Percentiles rank a stretch among this genome's conserved stretches.
Evolutionary conservation across 1,140 invertebrate species (phyloP).

Genomic region (Drosophila neocordata): DNA sequence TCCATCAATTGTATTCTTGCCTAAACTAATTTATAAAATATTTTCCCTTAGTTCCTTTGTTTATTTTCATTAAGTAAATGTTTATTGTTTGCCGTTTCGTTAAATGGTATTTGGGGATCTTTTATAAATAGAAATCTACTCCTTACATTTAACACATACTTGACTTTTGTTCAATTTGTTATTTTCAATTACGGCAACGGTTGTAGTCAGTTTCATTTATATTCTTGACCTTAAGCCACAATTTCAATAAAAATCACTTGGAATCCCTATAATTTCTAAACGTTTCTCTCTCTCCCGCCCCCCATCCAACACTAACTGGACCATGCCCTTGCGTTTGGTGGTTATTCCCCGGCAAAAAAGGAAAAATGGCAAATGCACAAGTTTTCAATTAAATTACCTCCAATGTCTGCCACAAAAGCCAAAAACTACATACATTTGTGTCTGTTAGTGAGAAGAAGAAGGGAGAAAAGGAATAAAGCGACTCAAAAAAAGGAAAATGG

Average conservation of each 20-base stretch:
- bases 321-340: neutral
- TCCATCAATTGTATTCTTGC: no score
- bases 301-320: neutral
- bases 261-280: conserved; percentile 3
- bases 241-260: conserved; percentile 12
- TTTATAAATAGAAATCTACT: no score
- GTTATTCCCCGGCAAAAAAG: conserved; percentile 25
- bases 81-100: no score
- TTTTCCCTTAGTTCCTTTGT: no score
- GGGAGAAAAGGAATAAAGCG: conserved; percentile 3
- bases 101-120: no score
- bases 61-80: no score
- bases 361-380: conserved; percentile 67
- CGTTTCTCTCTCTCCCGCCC: conserved; percentile 1
- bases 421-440: conserved; percentile 39
- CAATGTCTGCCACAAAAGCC: conserved; percentile 40
- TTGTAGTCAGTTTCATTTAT: neutral
- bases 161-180: no score
- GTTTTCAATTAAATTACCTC: conserved; percentile 78
- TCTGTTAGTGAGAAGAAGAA: conserved; percentile 2
- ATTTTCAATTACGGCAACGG: neutral
- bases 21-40: no score
- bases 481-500: neutral
- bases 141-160: no score
- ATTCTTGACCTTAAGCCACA: conserved; percentile 3